These are phyloP conservation scores for Lophura swinhoii DNA, from an alignment of 2,797 vertebrate genomes.

Conservation along the genomic window DNA sequence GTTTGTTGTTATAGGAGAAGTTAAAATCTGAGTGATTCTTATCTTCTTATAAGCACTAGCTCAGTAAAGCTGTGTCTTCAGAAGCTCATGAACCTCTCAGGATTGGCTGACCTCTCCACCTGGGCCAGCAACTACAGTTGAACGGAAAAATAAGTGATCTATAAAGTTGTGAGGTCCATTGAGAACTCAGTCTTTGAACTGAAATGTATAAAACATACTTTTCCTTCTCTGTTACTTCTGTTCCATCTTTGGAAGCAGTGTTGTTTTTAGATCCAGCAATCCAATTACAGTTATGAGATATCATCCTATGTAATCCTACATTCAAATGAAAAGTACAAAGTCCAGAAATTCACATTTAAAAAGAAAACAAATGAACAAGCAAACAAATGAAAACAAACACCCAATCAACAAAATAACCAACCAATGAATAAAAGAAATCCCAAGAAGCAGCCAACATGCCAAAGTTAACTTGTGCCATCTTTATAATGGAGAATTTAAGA, in stretches of 20 bases:
- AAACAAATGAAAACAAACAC: neutral
- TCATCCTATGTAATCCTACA: neutral
- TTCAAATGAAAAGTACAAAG: neutral
- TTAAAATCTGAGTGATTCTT: neutral
- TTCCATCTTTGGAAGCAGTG: neutral
- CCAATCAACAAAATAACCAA: neutral
- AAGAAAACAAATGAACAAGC: neutral
- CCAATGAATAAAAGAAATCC: neutral
- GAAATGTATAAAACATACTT: neutral
- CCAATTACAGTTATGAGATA: neutral
- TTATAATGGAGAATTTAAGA: neutral
- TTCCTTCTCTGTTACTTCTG: neutral
- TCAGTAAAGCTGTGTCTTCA: neutral
- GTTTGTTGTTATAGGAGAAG: neutral
- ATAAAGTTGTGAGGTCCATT: neutral
- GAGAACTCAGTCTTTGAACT: neutral
- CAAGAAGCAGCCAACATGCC: neutral
- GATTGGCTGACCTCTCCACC: neutral
- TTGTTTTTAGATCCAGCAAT: neutral
- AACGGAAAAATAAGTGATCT: neutral
- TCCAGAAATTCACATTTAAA: neutral
- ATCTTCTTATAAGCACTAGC: neutral
- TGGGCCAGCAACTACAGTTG: neutral
- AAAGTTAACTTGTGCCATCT: neutral
- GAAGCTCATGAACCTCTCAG: neutral